Evolutionary conservation across 1,140 invertebrate genomes (phyloP).

Genomic region (Ostrea edulis): DNA sequence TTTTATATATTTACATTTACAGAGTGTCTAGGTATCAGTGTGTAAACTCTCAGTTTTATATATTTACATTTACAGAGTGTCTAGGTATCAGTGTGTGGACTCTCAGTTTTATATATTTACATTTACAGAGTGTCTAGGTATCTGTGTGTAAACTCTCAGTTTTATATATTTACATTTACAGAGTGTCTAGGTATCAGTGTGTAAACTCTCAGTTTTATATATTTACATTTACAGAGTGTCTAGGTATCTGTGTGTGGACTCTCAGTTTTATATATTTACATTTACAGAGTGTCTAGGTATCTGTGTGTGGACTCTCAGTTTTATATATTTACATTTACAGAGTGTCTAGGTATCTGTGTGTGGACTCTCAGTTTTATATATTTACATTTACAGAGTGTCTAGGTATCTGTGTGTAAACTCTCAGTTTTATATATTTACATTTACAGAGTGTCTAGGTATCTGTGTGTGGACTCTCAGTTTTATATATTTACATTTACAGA

Average conservation of each 20-base stretch:
- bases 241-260: too few species aligned
- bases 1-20: constrained; percentile 37
- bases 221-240: constrained; percentile 82
- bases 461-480: too few species aligned
- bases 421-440: neutral
- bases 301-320: too few species aligned
- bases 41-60: too few species aligned
- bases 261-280: neutral
- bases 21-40: constrained; percentile 81
- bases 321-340: constrained; percentile 80
- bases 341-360: constrained; percentile 71
- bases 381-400: constrained; percentile 82
- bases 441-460: constrained; percentile 82
- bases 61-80: constrained; percentile 82
- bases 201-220: too few species aligned
- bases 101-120: neutral
- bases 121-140: constrained; percentile 82
- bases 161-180: constrained; percentile 75
- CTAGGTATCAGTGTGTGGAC: too few species aligned
- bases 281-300: constrained; percentile 82
- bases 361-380: too few species aligned
- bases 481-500: constrained; percentile 82
- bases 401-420: too few species aligned
- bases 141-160: too few species aligned
- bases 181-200: constrained; percentile 79